Conservation (phyloP, 2,888 invertebrate species). For the Cryptophagus acutangulus region DNA sequence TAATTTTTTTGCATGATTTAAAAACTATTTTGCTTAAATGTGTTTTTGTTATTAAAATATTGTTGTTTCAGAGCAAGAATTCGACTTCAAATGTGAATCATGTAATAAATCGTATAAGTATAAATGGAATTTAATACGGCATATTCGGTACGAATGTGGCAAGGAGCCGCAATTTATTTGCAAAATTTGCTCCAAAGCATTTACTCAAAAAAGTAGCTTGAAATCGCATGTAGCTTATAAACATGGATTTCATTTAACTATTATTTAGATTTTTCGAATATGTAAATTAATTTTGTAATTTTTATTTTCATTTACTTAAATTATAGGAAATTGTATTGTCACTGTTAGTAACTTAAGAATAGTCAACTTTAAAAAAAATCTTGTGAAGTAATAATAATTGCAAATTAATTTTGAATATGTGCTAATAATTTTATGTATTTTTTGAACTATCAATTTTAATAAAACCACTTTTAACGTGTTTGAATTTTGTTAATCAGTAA, state of each 20-base stretch:
- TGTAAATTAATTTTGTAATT: background rate
- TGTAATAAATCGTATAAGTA: constrained; percentile 33
- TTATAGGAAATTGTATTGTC: too few species aligned
- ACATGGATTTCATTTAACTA: constrained; percentile 4
- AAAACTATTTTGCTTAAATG: too few species aligned
- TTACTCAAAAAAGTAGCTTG: constrained; percentile 29
- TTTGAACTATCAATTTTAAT: background rate
- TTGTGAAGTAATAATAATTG: too few species aligned
- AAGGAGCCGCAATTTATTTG: constrained; percentile 65
- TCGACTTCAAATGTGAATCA: constrained; percentile 23
- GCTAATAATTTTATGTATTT: background rate
- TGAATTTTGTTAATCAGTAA: background rate
- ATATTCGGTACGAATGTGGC: constrained; percentile 68
- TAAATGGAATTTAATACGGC: constrained; percentile 46
- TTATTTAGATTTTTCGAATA: constrained; percentile 1
- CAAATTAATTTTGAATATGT: too few species aligned
- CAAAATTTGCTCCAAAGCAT: constrained; percentile 50
- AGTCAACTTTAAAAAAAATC: too few species aligned
- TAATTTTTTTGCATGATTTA: too few species aligned
- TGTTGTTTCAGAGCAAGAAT: too few species aligned
- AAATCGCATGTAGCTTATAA: constrained; percentile 21
- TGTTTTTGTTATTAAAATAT: too few species aligned
- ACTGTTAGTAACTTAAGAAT: too few species aligned
- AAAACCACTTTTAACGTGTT: background rate
- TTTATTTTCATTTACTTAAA: too few species aligned